Percentiles rank a stretch among this genome's conserved stretches.
Evolutionary conservation across 2,888 invertebrate genomes (phyloP).

Genomic region (Orgyia antiqua): DNA sequence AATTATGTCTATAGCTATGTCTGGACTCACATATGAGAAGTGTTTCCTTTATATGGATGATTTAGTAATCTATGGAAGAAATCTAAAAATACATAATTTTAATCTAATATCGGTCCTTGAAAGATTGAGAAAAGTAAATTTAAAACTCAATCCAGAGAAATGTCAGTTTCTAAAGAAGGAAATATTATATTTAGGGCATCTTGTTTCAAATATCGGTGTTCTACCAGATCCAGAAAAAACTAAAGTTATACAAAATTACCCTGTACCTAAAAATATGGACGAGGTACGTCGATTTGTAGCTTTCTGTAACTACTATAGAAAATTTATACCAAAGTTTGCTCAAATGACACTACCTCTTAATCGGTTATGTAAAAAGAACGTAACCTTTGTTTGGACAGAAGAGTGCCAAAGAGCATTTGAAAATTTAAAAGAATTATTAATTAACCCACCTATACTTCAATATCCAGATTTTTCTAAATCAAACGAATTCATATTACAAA

Average conservation of each 20-base stretch:
- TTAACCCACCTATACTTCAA: not conserved
- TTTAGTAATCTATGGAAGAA: not conserved
- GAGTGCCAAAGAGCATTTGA: slow-evolving; percentile 1
- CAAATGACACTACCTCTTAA: slow-evolving; percentile 2
- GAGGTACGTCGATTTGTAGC: not conserved
- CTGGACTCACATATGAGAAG: slow-evolving; percentile 2
- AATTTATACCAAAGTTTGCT: slow-evolving; percentile 1
- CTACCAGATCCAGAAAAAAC: slow-evolving; percentile 2
- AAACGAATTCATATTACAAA: not conserved
- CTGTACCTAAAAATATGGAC: not conserved
- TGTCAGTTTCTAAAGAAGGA: slow-evolving; percentile 2
- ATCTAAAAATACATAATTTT: not conserved
- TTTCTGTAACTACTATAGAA: slow-evolving; percentile 20
- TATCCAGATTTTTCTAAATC: not conserved
- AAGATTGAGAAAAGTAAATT: slow-evolving; percentile 5
- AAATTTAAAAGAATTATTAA: not conserved
- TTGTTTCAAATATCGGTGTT: not conserved
- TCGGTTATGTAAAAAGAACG: not conserved
- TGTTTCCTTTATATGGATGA: slow-evolving; percentile 1
- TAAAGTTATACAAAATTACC: slow-evolving; percentile 3
- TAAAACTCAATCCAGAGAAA: not conserved
- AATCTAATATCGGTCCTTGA: slow-evolving; percentile 12
- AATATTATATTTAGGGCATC: slow-evolving; percentile 1
- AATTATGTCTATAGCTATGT: slow-evolving; percentile 1
- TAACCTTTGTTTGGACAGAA: not conserved